These are phyloP conservation scores for Rhingia rostrata DNA, from an alignment of 2,888 invertebrate species.

Conservation along the genomic window DNA sequence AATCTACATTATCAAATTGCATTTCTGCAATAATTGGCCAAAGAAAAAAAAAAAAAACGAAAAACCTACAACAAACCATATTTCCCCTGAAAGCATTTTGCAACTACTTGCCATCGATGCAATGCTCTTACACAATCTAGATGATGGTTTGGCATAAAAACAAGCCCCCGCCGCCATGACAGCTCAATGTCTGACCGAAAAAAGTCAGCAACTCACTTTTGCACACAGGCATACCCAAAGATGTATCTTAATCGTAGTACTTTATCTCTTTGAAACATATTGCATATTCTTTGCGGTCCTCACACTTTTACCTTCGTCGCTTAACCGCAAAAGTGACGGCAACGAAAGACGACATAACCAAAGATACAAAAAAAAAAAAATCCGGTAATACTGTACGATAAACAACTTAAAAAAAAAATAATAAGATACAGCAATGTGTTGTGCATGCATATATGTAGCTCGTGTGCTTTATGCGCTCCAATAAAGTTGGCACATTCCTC, in stretches of 20 bases:
- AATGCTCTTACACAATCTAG: conserved; percentile 50
- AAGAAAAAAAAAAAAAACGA: too few species aligned
- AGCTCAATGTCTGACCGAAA: conserved; percentile 54
- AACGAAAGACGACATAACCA: conserved; percentile 5
- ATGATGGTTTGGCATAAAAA: conserved; percentile 59
- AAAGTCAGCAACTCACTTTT: conserved; percentile 14
- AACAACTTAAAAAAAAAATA: conserved; percentile 56
- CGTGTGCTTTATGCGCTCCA: conserved; percentile 69
- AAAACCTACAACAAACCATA: neutral
- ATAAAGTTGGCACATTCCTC: conserved; percentile 71
- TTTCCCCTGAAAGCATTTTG: conserved; percentile 26
- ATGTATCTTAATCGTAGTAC: conserved; percentile 58
- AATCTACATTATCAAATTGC: too few species aligned
- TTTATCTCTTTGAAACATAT: conserved; percentile 42
- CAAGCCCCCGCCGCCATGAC: conserved; percentile 35
- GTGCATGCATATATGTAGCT: conserved; percentile 20
- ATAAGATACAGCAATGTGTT: conserved; percentile 19
- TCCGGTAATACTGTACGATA: conserved; percentile 54
- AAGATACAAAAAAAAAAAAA: neutral
- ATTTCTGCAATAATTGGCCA: too few species aligned
- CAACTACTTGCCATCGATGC: conserved; percentile 22
- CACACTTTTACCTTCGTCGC: conserved; percentile 63
- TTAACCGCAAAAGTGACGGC: conserved; percentile 37
- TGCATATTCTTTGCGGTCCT: conserved; percentile 50
- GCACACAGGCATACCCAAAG: conserved; percentile 21